Evolutionary conservation across 1,140 invertebrate genomes (phyloP), one percentile per base, ranked within the genome.

Genomic region (Potamilus streckersoni): DNA sequence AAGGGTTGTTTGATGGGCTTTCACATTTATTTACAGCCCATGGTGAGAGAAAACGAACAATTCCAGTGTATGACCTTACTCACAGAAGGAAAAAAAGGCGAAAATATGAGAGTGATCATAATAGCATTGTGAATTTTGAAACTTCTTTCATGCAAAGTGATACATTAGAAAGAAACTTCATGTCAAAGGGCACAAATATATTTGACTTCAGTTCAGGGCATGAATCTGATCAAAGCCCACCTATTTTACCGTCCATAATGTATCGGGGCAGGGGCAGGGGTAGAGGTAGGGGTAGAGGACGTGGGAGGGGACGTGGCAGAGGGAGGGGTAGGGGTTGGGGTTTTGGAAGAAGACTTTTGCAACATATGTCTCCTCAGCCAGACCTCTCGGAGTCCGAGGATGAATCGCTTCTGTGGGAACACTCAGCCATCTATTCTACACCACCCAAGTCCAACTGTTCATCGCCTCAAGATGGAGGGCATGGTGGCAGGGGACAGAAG

Each of bases 21-120:
- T 96, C 95, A 75, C 95, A 96, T 87, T 93, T 96, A 80, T 96
- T 95, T 85, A 93, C 94, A 60, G 92, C 93, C 38, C 92, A 93
- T 13, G 91, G 91, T 65, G 92, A 92, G 71, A 82, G 93, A 82
- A 86, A 92, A 82, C 87, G 93, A 62, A 87, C 88, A 85, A 82
- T 88, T 76, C 82, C 83, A 68, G 82, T 85, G 62, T 86, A 84
- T 83, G 79, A 78, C 57, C 76, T 75, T 19, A 79, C 82, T 58
- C 83, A 82, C 63, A 73, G 82, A 69, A 62, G 69, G 59, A 76
- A 76, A 62, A 76, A 68, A 31, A 14, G 49, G 19, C 64, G 67
- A 65, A 59, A 55, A 31, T 27, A 70, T 15, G 69, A 59, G 49
- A 49, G 38, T 49, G 38, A 49, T 49, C 38, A 49, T 49, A 49